Conservation (phyloP, 2,113 vertebrate species). For the Sander vitreus region DNA sequence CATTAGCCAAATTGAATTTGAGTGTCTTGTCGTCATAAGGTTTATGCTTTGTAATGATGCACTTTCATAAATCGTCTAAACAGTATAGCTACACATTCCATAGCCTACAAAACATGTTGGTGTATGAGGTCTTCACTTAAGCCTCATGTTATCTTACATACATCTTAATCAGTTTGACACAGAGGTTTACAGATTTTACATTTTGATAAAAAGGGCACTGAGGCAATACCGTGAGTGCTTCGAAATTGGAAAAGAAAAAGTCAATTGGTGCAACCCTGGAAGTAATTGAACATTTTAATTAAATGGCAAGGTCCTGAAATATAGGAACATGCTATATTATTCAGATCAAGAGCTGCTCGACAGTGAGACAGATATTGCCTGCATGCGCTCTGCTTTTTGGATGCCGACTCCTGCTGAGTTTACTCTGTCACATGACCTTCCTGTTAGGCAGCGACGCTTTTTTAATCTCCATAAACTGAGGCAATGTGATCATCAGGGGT, state of each 20-base stretch:
- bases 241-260: background rate
- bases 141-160: background rate
- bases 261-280: background rate
- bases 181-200: background rate
- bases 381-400: background rate
- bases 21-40: background rate
- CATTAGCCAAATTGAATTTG: background rate
- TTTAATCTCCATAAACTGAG: constrained; percentile 28
- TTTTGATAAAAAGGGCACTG: background rate
- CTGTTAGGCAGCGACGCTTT: constrained; percentile 1
- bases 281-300: constrained; percentile 15
- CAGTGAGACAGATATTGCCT: background rate
- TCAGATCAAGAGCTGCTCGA: background rate
- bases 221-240: too few relatives aligned
- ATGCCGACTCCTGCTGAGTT: constrained; percentile 14
- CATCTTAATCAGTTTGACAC: background rate
- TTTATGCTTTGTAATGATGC: too few relatives aligned
- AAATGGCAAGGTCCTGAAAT: constrained; percentile 8
- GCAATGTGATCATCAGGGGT: constrained; percentile 50
- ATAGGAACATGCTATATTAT: background rate
- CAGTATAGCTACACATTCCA: background rate
- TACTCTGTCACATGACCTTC: constrained; percentile 36
- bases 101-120: background rate
- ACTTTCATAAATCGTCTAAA: background rate
- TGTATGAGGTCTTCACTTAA: background rate